Conservation (phyloP, 2,113 vertebrate genomes). For the Hippocampus mohnikei region DNA sequence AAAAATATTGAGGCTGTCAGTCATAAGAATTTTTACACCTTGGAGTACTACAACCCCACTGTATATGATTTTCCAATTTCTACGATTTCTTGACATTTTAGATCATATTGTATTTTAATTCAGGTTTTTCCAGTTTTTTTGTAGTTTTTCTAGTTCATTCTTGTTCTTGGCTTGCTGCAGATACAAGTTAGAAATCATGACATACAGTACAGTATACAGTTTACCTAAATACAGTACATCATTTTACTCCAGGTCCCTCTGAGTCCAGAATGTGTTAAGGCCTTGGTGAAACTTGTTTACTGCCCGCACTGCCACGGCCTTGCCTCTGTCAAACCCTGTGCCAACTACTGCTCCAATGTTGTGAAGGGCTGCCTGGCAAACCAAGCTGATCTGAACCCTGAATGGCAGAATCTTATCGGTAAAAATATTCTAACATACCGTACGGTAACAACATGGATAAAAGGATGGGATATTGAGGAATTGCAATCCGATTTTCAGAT, state of each 20-base stretch:
- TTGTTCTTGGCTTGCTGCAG: too few relatives aligned
- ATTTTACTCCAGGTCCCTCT: conserved; percentile 78
- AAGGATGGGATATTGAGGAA: background rate
- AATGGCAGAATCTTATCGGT: conserved; percentile 92
- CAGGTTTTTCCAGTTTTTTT: too few relatives aligned
- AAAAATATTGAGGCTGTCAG: too few relatives aligned
- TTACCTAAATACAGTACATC: background rate
- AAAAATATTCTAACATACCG: conserved; percentile 9
- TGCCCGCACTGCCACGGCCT: conserved; percentile 85
- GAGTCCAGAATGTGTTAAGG: conserved; percentile 79
- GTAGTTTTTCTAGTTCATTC: too few relatives aligned
- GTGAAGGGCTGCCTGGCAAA: conserved; percentile 94
- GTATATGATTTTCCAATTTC: too few relatives aligned
- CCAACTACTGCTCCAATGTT: conserved; percentile 87
- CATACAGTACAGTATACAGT: too few relatives aligned
- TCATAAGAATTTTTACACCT: too few relatives aligned
- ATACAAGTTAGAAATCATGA: too few relatives aligned
- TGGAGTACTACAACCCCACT: too few relatives aligned
- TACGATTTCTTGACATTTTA: too few relatives aligned
- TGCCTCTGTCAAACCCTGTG: conserved; percentile 79
- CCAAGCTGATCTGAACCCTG: conserved; percentile 86
- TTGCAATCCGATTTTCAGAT: conserved; percentile 61
- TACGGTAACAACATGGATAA: too few relatives aligned
- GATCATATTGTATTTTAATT: too few relatives aligned
- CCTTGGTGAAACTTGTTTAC: conserved; percentile 89